Percentiles rank a stretch among this genome's conserved stretches.
Conservation (phyloP, 1,140 invertebrate genomes). For the Ceratoteleas bidentatus region DNA sequence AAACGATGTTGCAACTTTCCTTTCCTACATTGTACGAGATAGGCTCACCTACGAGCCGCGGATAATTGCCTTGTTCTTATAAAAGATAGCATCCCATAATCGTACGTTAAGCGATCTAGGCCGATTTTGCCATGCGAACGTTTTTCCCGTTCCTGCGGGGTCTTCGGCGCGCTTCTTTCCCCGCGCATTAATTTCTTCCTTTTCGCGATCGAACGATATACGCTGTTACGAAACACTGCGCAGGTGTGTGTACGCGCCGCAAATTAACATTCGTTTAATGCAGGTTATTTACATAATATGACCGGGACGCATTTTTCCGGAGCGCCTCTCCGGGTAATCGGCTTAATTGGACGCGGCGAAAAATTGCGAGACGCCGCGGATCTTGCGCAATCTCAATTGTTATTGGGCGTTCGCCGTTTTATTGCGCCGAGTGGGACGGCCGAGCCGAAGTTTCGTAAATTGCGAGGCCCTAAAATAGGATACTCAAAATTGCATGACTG, state of each 20-base stretch:
- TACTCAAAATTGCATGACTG: too few species aligned
- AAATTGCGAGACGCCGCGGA: constrained; percentile 11
- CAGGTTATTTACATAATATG: constrained; percentile 33
- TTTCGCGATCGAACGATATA: constrained; percentile 33
- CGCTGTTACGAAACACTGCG: constrained; percentile 2
- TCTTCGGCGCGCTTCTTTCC: constrained; percentile 10
- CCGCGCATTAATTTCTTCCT: constrained; percentile 31
- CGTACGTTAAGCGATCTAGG: constrained; percentile 63
- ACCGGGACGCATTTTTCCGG: constrained; percentile 10
- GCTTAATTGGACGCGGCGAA: constrained; percentile 41
- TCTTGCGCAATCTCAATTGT: constrained; percentile 12
- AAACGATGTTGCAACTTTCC: constrained; percentile 54
- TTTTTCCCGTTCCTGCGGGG: constrained; percentile 27
- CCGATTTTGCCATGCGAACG: constrained; percentile 40
- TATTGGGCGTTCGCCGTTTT: not conserved
- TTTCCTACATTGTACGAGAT: constrained; percentile 62
- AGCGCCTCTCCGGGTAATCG: constrained; percentile 21
- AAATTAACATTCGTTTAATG: constrained; percentile 26
- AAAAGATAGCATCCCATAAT: constrained; percentile 66
- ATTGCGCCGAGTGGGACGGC: not conserved
- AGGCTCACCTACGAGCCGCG: constrained; percentile 59
- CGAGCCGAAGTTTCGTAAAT: not conserved
- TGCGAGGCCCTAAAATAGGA: too few species aligned
- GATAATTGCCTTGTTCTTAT: constrained; percentile 65
- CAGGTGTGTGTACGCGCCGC: constrained; percentile 25